Evolutionary conservation across 2,797 vertebrate genomes (phyloP), one percentile per base, ranked within the genome.

Genomic region (Leptodactylus fallax): DNA sequence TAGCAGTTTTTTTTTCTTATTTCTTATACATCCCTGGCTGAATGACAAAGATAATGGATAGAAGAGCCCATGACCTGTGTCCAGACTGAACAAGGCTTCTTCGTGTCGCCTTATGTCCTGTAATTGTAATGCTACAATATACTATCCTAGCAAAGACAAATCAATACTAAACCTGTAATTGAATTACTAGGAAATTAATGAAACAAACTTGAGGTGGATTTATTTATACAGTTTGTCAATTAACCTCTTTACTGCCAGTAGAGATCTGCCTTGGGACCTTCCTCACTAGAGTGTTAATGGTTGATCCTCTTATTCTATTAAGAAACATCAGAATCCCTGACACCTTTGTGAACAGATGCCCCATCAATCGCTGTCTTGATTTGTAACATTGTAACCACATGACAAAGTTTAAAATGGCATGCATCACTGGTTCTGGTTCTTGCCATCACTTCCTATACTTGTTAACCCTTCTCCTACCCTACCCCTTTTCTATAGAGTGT

Each of bases 171-270:
- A 81, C 79, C 85, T 60, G 79, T 87, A 87, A 87, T 87, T 87
- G 55, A 87, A 87, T 82, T 87, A 81, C 85, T 53, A n/a, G 14
- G 67, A 56, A 87, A 87, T 87, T 87, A 87, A 87, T 81, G 53
- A 81, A 81, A 87, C 85, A 51, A 79, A 47, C 85, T 71, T 61
- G 79, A 55, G 14, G 55, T 61, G 67, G 67, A 87, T 87, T 87
- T 87, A 76, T 81, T 81, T 81, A 61, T 71, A 72, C 61, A 63
- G 36, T 51, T 60, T 60, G 23, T 47, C 53, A 76, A 61, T 87
- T 87, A 87, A 87, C 51, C 23, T 79, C 3, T 67, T 85, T 13
- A 17, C 25, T 58, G 53, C 81, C 27, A 14, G 27, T 0, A 17
- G 23, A 53, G 45, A 77, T 55, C 77, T 74, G 13, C 6, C 9